Evolutionary conservation across 2,113 vertebrate genomes (phyloP), one percentile per base, ranked within the genome.

Genomic region (Daphoenositta chrysoptera): DNA sequence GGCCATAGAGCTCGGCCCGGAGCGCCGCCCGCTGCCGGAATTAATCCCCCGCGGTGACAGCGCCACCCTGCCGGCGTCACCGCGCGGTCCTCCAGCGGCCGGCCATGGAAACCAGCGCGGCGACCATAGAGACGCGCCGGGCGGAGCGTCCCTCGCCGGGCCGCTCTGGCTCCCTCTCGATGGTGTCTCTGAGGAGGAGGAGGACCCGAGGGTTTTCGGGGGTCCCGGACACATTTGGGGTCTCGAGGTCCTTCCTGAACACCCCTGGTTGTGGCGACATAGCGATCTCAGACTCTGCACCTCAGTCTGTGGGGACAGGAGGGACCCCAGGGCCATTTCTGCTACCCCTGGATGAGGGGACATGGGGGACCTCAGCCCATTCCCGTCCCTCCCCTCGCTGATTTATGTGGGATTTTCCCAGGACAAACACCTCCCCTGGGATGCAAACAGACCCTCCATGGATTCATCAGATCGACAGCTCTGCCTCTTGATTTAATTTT

Each of bases 21-120:
- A 95, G 95, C 91, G 89, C 8, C 90, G 3, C 65, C 33, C 14
- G 1, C 56, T 44, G 18, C 68, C 51, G 77, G 77, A 44, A 51
- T 4, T 18, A 2, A 18, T n/a, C 6, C 6, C 5, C 2, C 1
- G 4, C 2, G 12, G 35, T 3, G 9, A 31, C 35, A 37, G 76
- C 58, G 6, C 66, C 76, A 9, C 23, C 51, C 18, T 12, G 1
- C 35, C 8, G 18, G 20, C 35, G 44, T 51, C 68, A 45, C 44
- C 8, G 7, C 37, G 45, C 51, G 60, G 60, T 24, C 87, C 53
- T 73, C 77, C 87, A 16, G 51, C 1, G 5, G 37, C 13, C 44
- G 18, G 50, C 37, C 58, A 27, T 8, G 19, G 76, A 33, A 37
- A 28, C 7, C 57, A 2, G 42, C 26, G 42, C 30, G 8, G 76